Conservation (phyloP, 2,888 invertebrate species). For the Brachyptera putata region DNA sequence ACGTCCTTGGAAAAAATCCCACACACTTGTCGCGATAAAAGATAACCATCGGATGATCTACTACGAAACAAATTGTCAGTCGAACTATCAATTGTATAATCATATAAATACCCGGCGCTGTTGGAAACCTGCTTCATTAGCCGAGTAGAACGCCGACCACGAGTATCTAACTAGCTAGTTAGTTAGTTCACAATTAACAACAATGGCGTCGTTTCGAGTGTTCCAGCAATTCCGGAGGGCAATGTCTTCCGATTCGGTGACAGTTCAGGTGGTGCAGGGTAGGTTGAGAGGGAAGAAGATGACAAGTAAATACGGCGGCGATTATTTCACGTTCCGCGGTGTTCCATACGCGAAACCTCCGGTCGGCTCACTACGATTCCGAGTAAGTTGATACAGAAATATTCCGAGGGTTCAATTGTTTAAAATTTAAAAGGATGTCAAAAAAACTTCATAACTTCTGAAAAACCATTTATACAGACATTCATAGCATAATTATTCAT, state of each 20-base stretch:
- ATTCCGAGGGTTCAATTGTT: not conserved
- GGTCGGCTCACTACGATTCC: constrained; percentile 2
- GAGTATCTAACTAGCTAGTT: too few species aligned
- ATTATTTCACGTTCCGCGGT: constrained; percentile 23
- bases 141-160: too few species aligned
- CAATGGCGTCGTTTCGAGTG: constrained; percentile 3
- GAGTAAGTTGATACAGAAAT: not conserved
- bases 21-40: not conserved
- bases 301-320: constrained; percentile 1
- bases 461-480: too few species aligned
- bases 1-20: not conserved
- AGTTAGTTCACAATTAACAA: too few species aligned
- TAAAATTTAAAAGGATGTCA: too few species aligned
- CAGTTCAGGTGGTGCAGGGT: constrained; percentile 22
- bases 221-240: not conserved
- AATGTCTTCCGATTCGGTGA: constrained; percentile 8
- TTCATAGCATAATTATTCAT: too few species aligned
- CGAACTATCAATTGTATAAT: too few species aligned
- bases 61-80: too few species aligned
- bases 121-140: too few species aligned
- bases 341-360: constrained; percentile 16
- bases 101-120: too few species aligned
- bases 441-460: too few species aligned
- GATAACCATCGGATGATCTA: too few species aligned
- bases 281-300: constrained; percentile 16